phyloP scores from a whole-genome alignment of 1,140 invertebrate species.

The Achroia grisella region DNA sequence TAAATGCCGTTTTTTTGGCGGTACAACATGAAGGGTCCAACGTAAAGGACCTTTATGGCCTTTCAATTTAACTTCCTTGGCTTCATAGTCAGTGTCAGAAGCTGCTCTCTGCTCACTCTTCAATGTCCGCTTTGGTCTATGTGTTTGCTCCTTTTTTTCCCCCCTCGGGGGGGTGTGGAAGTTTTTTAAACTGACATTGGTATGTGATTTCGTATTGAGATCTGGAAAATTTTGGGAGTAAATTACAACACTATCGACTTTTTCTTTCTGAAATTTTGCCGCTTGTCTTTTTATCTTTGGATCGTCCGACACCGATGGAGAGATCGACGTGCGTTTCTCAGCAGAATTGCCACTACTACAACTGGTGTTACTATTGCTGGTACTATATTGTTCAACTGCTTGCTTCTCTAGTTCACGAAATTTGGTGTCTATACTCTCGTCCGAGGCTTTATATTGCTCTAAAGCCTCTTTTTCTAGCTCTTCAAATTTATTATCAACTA shows the following conservation, averaged over 20 bases:
- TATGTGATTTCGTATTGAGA: slow-evolving; percentile 44
- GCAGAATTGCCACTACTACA: slow-evolving; percentile 55
- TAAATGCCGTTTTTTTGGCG: slow-evolving; percentile 57
- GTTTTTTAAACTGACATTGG: slow-evolving; percentile 67
- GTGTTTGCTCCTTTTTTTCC: slow-evolving; percentile 59
- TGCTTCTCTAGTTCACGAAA: slow-evolving; percentile 63
- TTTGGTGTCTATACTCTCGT: slow-evolving; percentile 67
- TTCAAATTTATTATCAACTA: slow-evolving; percentile 55
- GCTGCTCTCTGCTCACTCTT: slow-evolving; percentile 49
- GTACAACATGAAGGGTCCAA: slow-evolving; percentile 52
- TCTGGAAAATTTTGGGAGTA: slow-evolving; percentile 67
- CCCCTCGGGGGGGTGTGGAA: slow-evolving; percentile 64
- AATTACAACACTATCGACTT: slow-evolving; percentile 56
- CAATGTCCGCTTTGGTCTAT: slow-evolving; percentile 32
- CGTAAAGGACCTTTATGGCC: slow-evolving; percentile 41
- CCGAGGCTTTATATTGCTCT: slow-evolving; percentile 69
- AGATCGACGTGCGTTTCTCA: slow-evolving; percentile 28
- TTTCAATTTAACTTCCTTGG: slow-evolving; percentile 21
- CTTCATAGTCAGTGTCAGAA: slow-evolving; percentile 59
- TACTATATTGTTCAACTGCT: slow-evolving; percentile 66
- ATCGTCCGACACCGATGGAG: slow-evolving; percentile 19
- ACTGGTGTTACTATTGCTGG: slow-evolving; percentile 65
- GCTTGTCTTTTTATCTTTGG: slow-evolving; percentile 31
- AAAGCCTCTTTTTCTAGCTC: slow-evolving; percentile 67
- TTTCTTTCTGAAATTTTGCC: slow-evolving; percentile 55